These are phyloP conservation scores for Macquaria australasica DNA, from an alignment of 2,113 vertebrate genomes.

Conservation along the genomic window DNA sequence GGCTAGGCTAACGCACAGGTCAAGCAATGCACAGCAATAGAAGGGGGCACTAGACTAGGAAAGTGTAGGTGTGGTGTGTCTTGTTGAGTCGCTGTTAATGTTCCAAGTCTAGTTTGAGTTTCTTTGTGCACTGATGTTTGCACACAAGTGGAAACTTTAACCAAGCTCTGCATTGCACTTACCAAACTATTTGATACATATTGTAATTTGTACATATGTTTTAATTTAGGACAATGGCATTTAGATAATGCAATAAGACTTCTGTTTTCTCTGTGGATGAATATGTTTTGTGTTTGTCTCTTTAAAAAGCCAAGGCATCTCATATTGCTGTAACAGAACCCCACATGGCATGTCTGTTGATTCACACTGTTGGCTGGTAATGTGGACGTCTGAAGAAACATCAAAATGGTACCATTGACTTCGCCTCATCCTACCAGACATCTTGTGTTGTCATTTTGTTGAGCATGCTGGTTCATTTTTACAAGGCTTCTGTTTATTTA, in stretches of 20 bases:
- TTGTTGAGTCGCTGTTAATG: conserved; percentile 48
- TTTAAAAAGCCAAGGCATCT: conserved; percentile 78
- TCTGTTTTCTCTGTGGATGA: conserved; percentile 60
- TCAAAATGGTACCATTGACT: conserved; percentile 42
- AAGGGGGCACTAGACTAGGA: background rate
- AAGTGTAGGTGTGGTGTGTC: conserved; percentile 9
- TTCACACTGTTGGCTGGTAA: conserved; percentile 35
- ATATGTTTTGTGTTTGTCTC: conserved; percentile 61
- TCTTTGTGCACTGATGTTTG: conserved; percentile 70
- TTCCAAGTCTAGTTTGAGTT: conserved; percentile 51
- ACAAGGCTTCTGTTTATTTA: conserved; percentile 36
- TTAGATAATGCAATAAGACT: conserved; percentile 84
- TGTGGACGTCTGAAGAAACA: conserved; percentile 36
- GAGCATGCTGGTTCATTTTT: conserved; percentile 40
- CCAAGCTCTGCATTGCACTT: conserved; percentile 79
- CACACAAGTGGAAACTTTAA: conserved; percentile 64
- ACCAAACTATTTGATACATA: conserved; percentile 78
- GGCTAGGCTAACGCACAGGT: background rate
- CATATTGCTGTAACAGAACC: conserved; percentile 70
- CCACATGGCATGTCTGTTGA: conserved; percentile 55
- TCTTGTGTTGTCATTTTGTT: conserved; percentile 36
- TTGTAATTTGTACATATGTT: conserved; percentile 74
- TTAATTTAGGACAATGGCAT: conserved; percentile 78
- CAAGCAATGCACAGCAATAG: conserved; percentile 44
- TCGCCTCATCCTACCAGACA: conserved; percentile 43